Percentiles rank a stretch among this genome's conserved stretches.
Evolutionary conservation across 2,797 vertebrate species (phyloP).

Genomic region (Avahi laniger): DNA sequence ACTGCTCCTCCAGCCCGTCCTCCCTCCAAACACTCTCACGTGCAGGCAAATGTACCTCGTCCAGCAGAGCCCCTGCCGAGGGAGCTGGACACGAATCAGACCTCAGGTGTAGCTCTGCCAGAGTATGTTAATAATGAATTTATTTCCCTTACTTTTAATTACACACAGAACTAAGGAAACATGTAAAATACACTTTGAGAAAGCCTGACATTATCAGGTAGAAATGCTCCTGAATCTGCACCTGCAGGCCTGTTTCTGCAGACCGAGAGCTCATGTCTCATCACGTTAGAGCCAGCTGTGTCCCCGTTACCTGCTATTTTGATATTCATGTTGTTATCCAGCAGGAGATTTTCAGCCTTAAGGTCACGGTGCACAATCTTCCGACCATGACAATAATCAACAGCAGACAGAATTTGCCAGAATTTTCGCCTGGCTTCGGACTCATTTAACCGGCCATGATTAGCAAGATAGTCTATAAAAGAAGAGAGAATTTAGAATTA

Average conservation of each 20-base stretch:
- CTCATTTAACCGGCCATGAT: conserved; percentile 95
- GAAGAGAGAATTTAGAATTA: conserved; percentile 37
- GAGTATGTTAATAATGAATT: not conserved
- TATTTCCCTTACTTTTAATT: not conserved
- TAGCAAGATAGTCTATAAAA: conserved; percentile 95
- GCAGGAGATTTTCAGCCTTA: conserved; percentile 97
- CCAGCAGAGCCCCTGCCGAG: not conserved
- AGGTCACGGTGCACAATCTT: conserved; percentile 97
- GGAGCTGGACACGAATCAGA: not conserved
- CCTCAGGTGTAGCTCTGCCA: not conserved
- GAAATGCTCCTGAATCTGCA: not conserved
- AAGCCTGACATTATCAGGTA: not conserved
- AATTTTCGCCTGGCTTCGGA: conserved; percentile 96
- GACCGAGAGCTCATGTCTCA: fast-evolving
- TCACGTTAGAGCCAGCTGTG: not conserved
- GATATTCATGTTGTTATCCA: conserved; percentile 99
- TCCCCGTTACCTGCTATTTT: conserved; percentile 95
- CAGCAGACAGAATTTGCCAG: conserved; percentile 98
- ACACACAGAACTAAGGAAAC: not conserved
- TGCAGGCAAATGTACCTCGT: not conserved
- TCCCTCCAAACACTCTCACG: not conserved
- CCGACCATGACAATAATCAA: conserved; percentile 96
- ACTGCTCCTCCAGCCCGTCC: not conserved
- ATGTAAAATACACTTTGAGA: not conserved
- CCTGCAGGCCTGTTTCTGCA: not conserved